Conservation (phyloP, 2,797 vertebrate genomes). For the Anabas testudineus region DNA sequence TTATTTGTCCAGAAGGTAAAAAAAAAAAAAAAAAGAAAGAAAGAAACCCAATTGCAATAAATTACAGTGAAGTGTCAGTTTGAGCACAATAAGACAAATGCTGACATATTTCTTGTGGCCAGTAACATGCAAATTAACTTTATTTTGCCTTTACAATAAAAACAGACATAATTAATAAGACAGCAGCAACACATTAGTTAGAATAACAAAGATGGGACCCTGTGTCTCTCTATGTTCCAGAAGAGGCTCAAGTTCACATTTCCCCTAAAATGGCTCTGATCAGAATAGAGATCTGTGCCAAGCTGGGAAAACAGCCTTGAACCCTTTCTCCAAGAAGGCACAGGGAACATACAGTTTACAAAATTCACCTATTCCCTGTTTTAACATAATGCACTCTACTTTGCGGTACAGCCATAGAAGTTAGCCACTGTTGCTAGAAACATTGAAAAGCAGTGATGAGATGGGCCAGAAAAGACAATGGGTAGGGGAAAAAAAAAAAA, state of each 20-base stretch:
- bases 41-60: background rate
- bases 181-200: constrained; percentile 39
- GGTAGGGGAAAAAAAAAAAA: background rate
- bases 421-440: background rate
- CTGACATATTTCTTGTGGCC: background rate
- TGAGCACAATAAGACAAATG: constrained; percentile 8
- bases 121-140: constrained; percentile 46
- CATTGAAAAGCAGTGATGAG: background rate
- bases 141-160: constrained; percentile 58
- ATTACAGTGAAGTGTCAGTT: background rate
- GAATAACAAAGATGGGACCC: constrained; percentile 17
- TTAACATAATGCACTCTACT: constrained; percentile 10
- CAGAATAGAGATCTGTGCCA: constrained; percentile 4
- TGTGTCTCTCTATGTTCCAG: constrained; percentile 19
- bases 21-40: background rate
- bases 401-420: constrained; percentile 14
- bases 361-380: background rate
- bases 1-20: background rate
- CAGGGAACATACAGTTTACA: constrained; percentile 8
- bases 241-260: constrained; percentile 13
- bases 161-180: constrained; percentile 38
- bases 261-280: background rate
- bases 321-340: background rate
- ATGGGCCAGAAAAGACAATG: background rate
- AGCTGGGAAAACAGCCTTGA: constrained; percentile 1